Conservation (phyloP, 2,113 vertebrate genomes). For the Anguilla japonica region DNA sequence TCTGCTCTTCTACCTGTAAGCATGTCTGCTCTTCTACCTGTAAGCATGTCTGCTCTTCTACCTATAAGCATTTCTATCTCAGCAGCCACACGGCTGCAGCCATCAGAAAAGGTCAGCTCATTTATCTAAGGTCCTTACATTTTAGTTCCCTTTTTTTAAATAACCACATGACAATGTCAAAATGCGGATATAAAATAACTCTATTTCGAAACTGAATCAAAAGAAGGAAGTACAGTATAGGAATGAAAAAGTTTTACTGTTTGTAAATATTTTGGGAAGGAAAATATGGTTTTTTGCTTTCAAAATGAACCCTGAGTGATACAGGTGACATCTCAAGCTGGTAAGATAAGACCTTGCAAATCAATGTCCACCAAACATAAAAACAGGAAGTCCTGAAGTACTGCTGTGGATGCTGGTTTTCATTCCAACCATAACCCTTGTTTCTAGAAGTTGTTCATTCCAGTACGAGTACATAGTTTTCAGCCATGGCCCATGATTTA, state of each 20-base stretch:
- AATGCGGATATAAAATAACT: neutral
- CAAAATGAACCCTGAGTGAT: neutral
- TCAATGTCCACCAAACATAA: too few species aligned
- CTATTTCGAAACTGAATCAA: neutral
- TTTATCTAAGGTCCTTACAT: neutral
- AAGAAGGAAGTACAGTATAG: neutral
- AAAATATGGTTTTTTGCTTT: neutral
- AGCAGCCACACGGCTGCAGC: neutral
- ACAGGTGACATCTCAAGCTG: neutral
- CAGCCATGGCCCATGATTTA: too few species aligned
- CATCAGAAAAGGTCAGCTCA: neutral
- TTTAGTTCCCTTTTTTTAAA: neutral
- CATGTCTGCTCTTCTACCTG: too few species aligned
- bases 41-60: too few species aligned
- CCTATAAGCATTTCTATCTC: neutral
- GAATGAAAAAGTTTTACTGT: neutral
- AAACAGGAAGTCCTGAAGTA: too few species aligned
- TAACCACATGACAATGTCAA: neutral
- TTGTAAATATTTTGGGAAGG: neutral
- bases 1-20: too few species aligned
- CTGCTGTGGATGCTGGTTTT: too few species aligned
- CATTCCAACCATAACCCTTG: too few species aligned
- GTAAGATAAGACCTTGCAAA: too few species aligned
- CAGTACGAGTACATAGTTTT: too few species aligned
- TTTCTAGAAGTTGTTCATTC: too few species aligned